A percentile compares a stretch with the other conserved stretches of the same genome.
These are phyloP conservation scores for Acleris holmiana DNA, from an alignment of 2,888 invertebrate genomes.

Conservation along the genomic window DNA sequence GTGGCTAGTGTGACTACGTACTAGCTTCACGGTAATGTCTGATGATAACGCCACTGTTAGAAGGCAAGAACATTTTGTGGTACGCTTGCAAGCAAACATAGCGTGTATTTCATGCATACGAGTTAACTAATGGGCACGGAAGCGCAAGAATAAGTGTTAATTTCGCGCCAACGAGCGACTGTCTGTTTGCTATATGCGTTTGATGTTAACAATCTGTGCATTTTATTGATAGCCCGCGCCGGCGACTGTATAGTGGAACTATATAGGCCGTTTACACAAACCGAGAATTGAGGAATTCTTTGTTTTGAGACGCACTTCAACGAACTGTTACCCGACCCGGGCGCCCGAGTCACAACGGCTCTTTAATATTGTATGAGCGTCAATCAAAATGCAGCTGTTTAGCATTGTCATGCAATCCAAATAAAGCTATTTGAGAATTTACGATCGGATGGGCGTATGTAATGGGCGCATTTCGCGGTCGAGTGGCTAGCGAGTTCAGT, in stretches of 20 bases:
- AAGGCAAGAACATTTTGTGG: not conserved
- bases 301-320: slow-evolving; percentile 26
- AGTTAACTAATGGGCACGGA: slow-evolving; percentile 49
- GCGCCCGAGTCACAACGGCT: slow-evolving; percentile 22
- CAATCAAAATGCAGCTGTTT: slow-evolving; percentile 36
- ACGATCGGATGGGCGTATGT: slow-evolving; percentile 46
- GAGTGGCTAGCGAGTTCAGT: slow-evolving; percentile 60
- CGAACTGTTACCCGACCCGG: slow-evolving; percentile 21
- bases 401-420: slow-evolving; percentile 48
- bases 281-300: slow-evolving; percentile 22
- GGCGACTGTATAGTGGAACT: slow-evolving; percentile 5
- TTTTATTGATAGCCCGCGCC: slow-evolving; percentile 24
- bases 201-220: slow-evolving; percentile 31
- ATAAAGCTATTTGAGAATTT: slow-evolving; percentile 59
- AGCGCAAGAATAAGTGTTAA: slow-evolving; percentile 56
- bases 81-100: slow-evolving; percentile 3
- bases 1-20: slow-evolving; percentile 1
- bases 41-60: slow-evolving; percentile 1
- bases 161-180: slow-evolving; percentile 44
- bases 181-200: slow-evolving; percentile 39
- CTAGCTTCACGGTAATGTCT: not conserved
- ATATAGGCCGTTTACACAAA: slow-evolving; percentile 15
- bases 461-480: slow-evolving; percentile 43
- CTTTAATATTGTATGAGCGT: slow-evolving; percentile 36
- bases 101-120: slow-evolving; percentile 10